phyloP scores from a whole-genome alignment of 2,888 invertebrate species.

The Balanococcus diminutus region DNA sequence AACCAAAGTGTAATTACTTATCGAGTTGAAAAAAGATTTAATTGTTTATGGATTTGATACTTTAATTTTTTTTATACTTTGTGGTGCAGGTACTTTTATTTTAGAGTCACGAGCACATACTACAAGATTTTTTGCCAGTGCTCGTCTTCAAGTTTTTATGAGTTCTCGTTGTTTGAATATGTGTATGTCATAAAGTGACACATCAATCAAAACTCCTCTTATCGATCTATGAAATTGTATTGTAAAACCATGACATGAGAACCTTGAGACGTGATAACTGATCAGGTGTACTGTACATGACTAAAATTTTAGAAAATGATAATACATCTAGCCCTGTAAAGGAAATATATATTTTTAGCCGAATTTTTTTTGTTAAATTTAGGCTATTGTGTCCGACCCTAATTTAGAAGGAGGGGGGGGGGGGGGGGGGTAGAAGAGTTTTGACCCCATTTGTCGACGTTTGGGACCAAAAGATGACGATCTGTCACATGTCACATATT shows the following conservation, averaged over 20 bases:
- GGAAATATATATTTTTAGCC: too few relatives aligned
- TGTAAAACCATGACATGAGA: background rate
- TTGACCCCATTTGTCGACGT: too few relatives aligned
- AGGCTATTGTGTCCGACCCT: too few relatives aligned
- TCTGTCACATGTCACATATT: too few relatives aligned
- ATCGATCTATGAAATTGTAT: background rate
- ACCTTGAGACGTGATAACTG: too few relatives aligned
- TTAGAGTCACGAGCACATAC: background rate
- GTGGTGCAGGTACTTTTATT: background rate
- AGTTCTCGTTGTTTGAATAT: background rate
- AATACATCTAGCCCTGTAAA: too few relatives aligned
- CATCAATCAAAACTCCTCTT: background rate
- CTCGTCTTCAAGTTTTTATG: background rate
- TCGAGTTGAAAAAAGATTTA: background rate
- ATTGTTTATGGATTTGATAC: background rate
- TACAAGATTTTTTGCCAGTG: background rate
- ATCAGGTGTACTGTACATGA: too few relatives aligned
- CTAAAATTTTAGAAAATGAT: too few relatives aligned
- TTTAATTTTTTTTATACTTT: background rate
- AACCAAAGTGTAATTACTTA: background rate
- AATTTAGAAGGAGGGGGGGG: too few relatives aligned
- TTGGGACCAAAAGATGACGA: too few relatives aligned
- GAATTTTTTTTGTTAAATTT: too few relatives aligned
- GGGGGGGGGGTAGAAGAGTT: too few relatives aligned
- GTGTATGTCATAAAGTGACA: background rate